These are phyloP conservation scores for Biston stratarius DNA, from an alignment of 2,888 invertebrate genomes.

Conservation along the genomic window DNA sequence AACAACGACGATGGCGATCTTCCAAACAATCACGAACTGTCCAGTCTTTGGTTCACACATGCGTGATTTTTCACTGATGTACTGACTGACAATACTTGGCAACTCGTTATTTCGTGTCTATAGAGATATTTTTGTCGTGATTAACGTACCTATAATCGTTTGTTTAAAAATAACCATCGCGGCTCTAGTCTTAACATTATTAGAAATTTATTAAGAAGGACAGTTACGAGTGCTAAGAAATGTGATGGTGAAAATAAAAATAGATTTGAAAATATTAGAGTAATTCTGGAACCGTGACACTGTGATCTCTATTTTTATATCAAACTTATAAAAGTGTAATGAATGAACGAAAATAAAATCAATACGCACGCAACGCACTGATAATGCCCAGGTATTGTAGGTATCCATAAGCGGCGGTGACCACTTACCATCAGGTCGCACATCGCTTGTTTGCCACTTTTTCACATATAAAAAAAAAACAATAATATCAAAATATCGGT, in stretches of 20 bases:
- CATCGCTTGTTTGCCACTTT: too few species aligned
- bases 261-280: background rate
- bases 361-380: too few species aligned
- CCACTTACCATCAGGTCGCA: too few species aligned
- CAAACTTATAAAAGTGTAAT: background rate
- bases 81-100: background rate
- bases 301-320: background rate
- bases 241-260: constrained; percentile 6
- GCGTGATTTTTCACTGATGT: constrained; percentile 10
- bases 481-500: too few species aligned
- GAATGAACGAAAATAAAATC: too few species aligned
- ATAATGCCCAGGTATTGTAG: too few species aligned
- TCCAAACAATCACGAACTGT: too few species aligned
- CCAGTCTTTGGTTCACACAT: background rate
- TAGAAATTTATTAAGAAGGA: constrained; percentile 16
- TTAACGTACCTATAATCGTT: constrained; percentile 11
- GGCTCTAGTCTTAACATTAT: constrained; percentile 14
- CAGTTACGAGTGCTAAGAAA: constrained; percentile 1
- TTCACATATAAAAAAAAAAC: too few species aligned
- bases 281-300: constrained; percentile 2
- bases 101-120: background rate
- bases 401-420: too few species aligned
- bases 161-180: constrained; percentile 22
- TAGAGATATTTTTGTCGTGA: background rate
- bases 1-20: too few species aligned